phyloP scores from a whole-genome alignment of 2,888 invertebrate species.

The Lymantria monacha region DNA sequence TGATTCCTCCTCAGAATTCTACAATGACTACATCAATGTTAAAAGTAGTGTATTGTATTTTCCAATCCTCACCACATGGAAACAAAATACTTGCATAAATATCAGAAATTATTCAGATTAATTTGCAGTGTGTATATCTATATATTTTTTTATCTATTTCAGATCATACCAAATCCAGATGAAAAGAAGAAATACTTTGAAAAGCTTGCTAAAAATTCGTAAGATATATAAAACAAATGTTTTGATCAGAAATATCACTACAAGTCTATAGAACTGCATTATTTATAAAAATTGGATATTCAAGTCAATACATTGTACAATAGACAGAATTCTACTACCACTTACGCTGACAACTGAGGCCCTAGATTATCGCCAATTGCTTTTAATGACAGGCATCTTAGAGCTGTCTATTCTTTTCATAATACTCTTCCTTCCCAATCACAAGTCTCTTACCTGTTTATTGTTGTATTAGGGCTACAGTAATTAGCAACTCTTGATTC shows the following conservation, averaged over 20 bases:
- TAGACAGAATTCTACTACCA: not conserved
- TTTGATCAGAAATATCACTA: slow-evolving; percentile 2
- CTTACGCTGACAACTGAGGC: not conserved
- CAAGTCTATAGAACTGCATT: slow-evolving; percentile 3
- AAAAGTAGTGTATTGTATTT: no score
- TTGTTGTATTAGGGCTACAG: no score
- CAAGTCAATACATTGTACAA: not conserved
- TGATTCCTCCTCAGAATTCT: no score
- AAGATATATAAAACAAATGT: not conserved
- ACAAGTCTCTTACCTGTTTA: no score
- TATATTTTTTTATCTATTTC: slow-evolving; percentile 53
- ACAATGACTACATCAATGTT: no score
- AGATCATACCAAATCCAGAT: slow-evolving; percentile 92
- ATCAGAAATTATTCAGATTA: not conserved
- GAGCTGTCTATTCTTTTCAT: not conserved
- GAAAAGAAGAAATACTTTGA: slow-evolving; percentile 92
- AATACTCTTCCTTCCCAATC: no score
- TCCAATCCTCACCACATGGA: no score
- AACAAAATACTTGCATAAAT: no score
- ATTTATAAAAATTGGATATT: not conserved
- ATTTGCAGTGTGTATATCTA: not conserved
- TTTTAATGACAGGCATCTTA: not conserved
- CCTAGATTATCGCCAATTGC: not conserved
- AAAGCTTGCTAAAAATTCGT: slow-evolving; percentile 81
- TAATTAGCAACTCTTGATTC: no score